phyloP scores from a whole-genome alignment of 35 echinoderm and acorn worm genomes.

The Apostichopus californicus region DNA sequence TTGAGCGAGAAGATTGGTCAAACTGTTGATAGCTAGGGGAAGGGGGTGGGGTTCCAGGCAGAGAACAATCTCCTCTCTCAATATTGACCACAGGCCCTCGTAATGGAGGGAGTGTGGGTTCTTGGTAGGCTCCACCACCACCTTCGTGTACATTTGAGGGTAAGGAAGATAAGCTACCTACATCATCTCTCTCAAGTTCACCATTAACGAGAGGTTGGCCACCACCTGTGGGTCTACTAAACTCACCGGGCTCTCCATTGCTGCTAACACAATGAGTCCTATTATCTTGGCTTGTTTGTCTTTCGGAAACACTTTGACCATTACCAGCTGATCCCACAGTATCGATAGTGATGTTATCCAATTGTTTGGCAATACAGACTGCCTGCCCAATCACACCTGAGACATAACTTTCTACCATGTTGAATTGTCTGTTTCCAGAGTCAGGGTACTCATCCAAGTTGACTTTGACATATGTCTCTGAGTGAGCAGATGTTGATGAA shows the following conservation, averaged over 20 bases:
- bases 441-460: slow-evolving; percentile 43
- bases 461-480: slow-evolving; percentile 82
- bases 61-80: slow-evolving; percentile 1
- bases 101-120: not conserved
- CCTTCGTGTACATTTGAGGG: slow-evolving; percentile 28
- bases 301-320: not conserved
- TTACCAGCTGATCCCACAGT: not conserved
- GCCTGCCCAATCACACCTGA: slow-evolving; percentile 35
- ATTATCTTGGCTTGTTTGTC: not conserved
- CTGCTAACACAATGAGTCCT: not conserved
- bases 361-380: slow-evolving; percentile 6
- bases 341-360: not conserved
- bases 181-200: not conserved
- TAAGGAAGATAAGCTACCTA: not conserved
- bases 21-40: slow-evolving; percentile 42
- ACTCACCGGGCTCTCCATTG: not conserved
- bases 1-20: slow-evolving; percentile 31
- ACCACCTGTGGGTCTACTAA: no score
- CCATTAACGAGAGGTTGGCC: not conserved
- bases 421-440: not conserved
- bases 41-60: slow-evolving; percentile 65
- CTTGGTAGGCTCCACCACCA: not conserved
- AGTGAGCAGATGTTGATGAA: slow-evolving; percentile 68
- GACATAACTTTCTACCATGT: slow-evolving; percentile 41
- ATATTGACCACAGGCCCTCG: slow-evolving; percentile 48